phyloP scores from a whole-genome alignment of 1,140 invertebrate species.

The Gyrodactylus salaris region DNA sequence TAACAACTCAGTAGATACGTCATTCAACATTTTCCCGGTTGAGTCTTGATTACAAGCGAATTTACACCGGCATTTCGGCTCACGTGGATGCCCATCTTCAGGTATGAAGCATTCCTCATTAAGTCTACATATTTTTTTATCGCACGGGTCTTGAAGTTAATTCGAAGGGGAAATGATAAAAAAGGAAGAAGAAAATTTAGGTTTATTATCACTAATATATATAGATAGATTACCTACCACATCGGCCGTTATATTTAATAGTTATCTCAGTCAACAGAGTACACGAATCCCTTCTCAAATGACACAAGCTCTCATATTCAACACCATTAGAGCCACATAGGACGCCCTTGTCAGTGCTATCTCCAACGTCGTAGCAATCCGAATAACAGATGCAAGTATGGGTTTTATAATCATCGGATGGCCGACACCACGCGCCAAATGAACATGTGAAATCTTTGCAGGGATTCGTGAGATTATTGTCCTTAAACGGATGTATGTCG shows the following conservation, averaged over 20 bases:
- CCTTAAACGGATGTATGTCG: too few relatives aligned
- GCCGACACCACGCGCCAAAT: constrained; percentile 2
- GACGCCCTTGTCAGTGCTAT: background rate
- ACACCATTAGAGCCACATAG: constrained; percentile 2
- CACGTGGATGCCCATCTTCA: background rate
- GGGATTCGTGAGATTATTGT: background rate
- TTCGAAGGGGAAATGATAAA: too few relatives aligned
- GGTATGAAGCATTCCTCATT: background rate
- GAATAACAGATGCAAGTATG: constrained; percentile 1
- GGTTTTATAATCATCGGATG: background rate
- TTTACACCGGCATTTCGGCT: background rate
- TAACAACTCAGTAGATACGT: too few relatives aligned
- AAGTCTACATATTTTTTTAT: background rate
- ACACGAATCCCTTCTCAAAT: constrained; percentile 4
- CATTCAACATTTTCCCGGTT: too few relatives aligned
- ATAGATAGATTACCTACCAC: background rate
- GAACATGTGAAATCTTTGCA: background rate
- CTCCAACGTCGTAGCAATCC: constrained; percentile 3
- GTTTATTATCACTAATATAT: too few relatives aligned
- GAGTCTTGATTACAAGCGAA: background rate
- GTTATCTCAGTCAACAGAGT: background rate
- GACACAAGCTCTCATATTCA: background rate
- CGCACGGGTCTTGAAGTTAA: background rate
- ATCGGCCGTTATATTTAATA: background rate
- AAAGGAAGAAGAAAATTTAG: too few relatives aligned